These are phyloP conservation scores for Orussus abietinus DNA, from an alignment of 1,140 invertebrate species.

Conservation along the genomic window DNA sequence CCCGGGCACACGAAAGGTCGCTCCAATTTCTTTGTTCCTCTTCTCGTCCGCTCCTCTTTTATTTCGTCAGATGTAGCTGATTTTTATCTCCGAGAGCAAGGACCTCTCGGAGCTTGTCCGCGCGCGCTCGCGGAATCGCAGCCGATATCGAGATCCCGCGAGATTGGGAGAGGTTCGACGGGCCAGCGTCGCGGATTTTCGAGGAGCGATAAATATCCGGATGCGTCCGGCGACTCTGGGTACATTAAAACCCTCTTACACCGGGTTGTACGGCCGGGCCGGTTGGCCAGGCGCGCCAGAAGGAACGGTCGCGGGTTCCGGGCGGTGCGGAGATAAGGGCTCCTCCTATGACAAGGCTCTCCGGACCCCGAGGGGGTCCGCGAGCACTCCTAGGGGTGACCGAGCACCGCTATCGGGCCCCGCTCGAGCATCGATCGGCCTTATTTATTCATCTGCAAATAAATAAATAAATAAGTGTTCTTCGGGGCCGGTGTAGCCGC, in stretches of 20 bases:
- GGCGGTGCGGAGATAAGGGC: conserved; percentile 38
- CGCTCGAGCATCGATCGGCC: conserved; percentile 44
- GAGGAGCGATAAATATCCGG: conserved; percentile 49
- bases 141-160: no score
- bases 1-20: no score
- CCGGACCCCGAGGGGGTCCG: conserved; percentile 19
- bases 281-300: conserved; percentile 34
- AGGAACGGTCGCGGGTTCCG: conserved; percentile 48
- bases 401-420: conserved; percentile 17
- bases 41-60: no score
- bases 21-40: no score
- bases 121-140: no score
- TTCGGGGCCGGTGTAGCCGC: conserved; percentile 36
- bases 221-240: conserved; percentile 22
- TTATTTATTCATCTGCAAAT: conserved; percentile 53
- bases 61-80: no score
- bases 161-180: no score
- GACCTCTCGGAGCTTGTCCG: no score
- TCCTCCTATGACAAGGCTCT: conserved; percentile 48
- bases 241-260: conserved; percentile 54
- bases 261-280: conserved; percentile 32
- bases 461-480: conserved; percentile 48
- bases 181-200: conserved; percentile 33
- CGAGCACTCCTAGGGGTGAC: conserved; percentile 24
- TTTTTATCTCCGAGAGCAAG: no score